These are phyloP conservation scores for Tachyglossus aculeatus DNA, from an alignment of 2,797 vertebrate species.

Conservation along the genomic window DNA sequence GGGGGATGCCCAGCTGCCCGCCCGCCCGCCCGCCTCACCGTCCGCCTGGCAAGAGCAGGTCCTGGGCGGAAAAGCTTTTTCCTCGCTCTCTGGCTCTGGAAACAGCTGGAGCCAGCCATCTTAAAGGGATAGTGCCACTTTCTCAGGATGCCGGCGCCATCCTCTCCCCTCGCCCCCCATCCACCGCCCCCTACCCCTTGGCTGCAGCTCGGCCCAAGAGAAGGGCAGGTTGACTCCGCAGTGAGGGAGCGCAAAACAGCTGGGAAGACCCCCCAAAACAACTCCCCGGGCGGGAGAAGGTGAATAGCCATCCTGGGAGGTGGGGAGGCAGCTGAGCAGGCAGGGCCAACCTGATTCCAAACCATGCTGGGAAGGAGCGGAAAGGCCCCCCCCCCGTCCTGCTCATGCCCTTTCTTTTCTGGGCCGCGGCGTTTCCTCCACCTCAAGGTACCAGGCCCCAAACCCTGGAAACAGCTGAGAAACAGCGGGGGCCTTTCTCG, in stretches of 20 bases:
- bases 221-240: background rate
- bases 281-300: slow-evolving; percentile 59
- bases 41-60: background rate
- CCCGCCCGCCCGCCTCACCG: background rate
- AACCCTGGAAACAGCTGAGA: too few relatives aligned
- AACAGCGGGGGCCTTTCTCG: too few relatives aligned
- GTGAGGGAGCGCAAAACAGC: slow-evolving; percentile 57
- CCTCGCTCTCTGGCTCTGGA: background rate
- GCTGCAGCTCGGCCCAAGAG: background rate
- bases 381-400: too few relatives aligned
- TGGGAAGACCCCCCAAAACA: slow-evolving; percentile 44
- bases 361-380: too few relatives aligned
- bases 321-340: rapidly evolving
- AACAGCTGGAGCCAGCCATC: background rate
- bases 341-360: too few relatives aligned
- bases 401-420: too few relatives aligned
- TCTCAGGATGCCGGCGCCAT: background rate
- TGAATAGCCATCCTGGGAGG: slow-evolving; percentile 43
- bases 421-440: too few relatives aligned
- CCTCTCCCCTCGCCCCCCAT: too few relatives aligned
- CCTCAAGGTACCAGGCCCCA: too few relatives aligned
- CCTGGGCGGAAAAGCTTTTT: too few relatives aligned
- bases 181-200: too few relatives aligned
- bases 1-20: background rate
- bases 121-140: background rate